phyloP scores from a whole-genome alignment of 2,888 invertebrate species.

The Protophormia terraenovae region DNA sequence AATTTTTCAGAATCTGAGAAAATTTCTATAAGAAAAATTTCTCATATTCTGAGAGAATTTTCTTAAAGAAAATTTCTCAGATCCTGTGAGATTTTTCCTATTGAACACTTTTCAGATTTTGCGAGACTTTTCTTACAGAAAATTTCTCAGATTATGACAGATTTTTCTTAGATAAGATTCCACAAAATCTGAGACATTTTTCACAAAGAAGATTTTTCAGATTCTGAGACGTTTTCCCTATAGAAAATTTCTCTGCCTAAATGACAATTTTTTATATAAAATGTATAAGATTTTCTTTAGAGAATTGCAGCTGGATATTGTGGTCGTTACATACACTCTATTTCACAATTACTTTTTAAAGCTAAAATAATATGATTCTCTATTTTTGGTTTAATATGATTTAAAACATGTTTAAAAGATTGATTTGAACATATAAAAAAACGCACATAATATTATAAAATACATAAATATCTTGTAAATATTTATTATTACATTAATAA shows the following conservation, averaged over 20 bases:
- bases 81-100: neutral
- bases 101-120: neutral
- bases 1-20: neutral
- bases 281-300: no score
- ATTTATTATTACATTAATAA: conserved; percentile 38
- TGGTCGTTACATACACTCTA: conserved; percentile 2
- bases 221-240: neutral
- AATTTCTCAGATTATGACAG: neutral
- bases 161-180: neutral
- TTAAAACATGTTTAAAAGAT: conserved; percentile 38
- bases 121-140: neutral
- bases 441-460: neutral
- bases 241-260: no score
- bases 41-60: neutral
- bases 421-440: neutral
- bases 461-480: conserved; percentile 25
- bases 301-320: no score
- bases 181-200: neutral
- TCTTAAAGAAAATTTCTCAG: neutral
- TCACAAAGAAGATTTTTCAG: neutral
- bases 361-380: neutral
- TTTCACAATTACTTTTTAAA: neutral
- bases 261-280: no score
- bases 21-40: neutral
- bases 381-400: conserved; percentile 47